phyloP scores from a whole-genome alignment of 2,797 vertebrate genomes.

The Brachymystax lenok region DNA sequence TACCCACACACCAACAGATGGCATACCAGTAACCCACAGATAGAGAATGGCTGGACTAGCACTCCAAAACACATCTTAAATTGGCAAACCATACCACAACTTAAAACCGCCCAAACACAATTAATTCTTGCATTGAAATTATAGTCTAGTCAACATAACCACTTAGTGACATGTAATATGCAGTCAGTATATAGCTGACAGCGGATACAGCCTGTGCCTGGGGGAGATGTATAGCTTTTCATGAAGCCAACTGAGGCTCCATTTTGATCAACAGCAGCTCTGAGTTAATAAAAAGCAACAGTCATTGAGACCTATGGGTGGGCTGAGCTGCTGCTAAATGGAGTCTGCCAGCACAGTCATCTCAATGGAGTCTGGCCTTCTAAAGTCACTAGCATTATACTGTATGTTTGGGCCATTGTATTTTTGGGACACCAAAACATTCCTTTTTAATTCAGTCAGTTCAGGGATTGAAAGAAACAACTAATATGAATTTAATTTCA shows the following conservation, averaged over 20 bases:
- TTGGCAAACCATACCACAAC: neutral
- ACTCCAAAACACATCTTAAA: slow-evolving; percentile 15
- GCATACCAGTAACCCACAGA: slow-evolving; percentile 12
- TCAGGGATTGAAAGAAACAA: neutral
- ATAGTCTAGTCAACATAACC: slow-evolving; percentile 3
- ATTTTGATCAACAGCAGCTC: slow-evolving; percentile 50
- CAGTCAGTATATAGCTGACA: neutral
- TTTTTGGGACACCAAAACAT: neutral
- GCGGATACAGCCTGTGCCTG: neutral
- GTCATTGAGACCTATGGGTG: slow-evolving; percentile 34
- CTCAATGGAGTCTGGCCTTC: neutral
- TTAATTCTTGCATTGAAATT: neutral
- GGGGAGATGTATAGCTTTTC: slow-evolving; percentile 36
- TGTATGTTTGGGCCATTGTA: neutral
- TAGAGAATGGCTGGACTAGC: slow-evolving; percentile 9
- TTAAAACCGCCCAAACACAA: neutral
- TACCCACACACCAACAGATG: neutral
- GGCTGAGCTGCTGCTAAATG: slow-evolving; percentile 13
- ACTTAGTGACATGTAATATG: slow-evolving; percentile 18
- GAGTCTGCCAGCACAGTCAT: slow-evolving; percentile 4
- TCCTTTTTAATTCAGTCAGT: neutral
- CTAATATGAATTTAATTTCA: too few relatives aligned
- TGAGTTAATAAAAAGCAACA: slow-evolving; percentile 52
- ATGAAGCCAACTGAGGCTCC: slow-evolving; percentile 43
- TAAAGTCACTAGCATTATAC: neutral